Evolutionary conservation across 2,888 invertebrate species (phyloP).

Genomic region (Leucophenga maculata): DNA sequence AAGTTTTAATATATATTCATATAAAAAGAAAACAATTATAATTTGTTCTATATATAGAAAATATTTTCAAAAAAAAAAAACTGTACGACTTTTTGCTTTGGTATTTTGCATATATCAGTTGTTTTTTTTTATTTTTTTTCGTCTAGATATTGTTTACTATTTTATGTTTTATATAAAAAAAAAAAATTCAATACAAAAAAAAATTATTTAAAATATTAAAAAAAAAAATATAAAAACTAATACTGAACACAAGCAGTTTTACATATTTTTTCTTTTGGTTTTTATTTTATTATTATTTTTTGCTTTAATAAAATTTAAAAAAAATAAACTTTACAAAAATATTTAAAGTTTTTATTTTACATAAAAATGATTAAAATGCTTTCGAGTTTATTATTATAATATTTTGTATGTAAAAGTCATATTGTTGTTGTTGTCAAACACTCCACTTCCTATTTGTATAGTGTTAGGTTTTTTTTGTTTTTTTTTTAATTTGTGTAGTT

Average conservation of each 20-base stretch:
- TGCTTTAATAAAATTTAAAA: background rate
- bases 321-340: background rate
- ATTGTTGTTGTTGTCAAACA: background rate
- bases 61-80: too few species aligned
- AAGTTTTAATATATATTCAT: conserved; percentile 39
- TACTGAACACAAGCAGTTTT: conserved; percentile 67
- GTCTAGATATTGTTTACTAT: background rate
- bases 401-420: background rate
- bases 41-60: conserved; percentile 35
- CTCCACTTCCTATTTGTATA: background rate
- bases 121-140: conserved; percentile 22
- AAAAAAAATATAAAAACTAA: conserved; percentile 49
- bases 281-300: background rate
- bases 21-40: conserved; percentile 35
- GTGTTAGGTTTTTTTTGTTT: background rate
- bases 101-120: conserved; percentile 4
- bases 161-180: background rate
- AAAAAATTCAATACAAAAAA: conserved; percentile 1
- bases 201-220: conserved; percentile 18
- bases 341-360: background rate
- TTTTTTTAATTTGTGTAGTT: background rate
- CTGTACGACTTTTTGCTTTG: conserved; percentile 20
- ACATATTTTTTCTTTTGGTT: conserved; percentile 21
- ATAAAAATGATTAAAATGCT: conserved; percentile 1
- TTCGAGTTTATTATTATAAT: background rate